These are phyloP conservation scores for Hemiscyllium ocellatum DNA, from an alignment of 2,113 vertebrate species.

Conservation along the genomic window DNA sequence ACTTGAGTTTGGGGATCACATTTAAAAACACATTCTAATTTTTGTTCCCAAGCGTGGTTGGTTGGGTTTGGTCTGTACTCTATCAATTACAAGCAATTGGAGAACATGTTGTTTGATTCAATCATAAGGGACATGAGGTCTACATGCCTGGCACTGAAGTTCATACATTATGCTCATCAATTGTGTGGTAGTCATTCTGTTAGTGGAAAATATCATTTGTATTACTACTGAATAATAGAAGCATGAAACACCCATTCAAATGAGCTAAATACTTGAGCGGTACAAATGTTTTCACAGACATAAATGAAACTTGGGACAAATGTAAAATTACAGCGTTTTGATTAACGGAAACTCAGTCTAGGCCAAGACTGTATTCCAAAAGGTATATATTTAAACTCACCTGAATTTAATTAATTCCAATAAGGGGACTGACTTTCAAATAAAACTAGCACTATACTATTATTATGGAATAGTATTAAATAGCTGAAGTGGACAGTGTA, in stretches of 20 bases:
- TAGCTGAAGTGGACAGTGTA: not conserved
- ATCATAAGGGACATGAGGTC: not conserved
- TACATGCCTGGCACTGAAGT: not conserved
- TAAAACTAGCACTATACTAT: not conserved
- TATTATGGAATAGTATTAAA: not conserved
- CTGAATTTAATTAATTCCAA: not conserved
- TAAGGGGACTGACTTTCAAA: not conserved
- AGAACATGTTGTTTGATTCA: not conserved
- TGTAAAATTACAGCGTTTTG: not conserved
- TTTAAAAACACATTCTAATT: too few species aligned
- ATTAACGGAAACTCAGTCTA: not conserved
- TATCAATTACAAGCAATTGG: not conserved
- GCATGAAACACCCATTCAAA: not conserved
- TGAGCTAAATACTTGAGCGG: not conserved
- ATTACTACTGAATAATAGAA: not conserved
- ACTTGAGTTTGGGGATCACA: not conserved
- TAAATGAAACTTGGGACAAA: not conserved
- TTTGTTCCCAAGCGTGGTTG: too few species aligned
- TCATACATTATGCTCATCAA: not conserved
- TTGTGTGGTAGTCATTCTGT: not conserved
- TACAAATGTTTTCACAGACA: not conserved
- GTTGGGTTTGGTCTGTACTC: not conserved
- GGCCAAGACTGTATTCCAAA: not conserved
- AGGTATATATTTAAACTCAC: not conserved
- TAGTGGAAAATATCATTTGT: not conserved